phyloP scores from a whole-genome alignment of 2,113 vertebrate genomes.

The rabbit (Oryctolagus cuniculus) region mOryCun1.1 NC_091440.1:3705501-3706000 shows the following conservation, averaged over 20 bases:
- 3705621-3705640: not conserved
- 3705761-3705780: too few relatives aligned
- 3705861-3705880: too few relatives aligned
- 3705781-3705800: not conserved
- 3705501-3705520: too few relatives aligned
- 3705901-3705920: not conserved
- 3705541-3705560: not conserved
- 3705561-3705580: too few relatives aligned
- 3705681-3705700: not conserved
- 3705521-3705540: fast-evolving
- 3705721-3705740: not conserved
- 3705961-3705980: not conserved
- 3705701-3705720: not conserved
- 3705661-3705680: not conserved
- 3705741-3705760: not conserved
- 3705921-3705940: not conserved
- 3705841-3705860: not conserved
- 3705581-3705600: not conserved
- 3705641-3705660: not conserved
- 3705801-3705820: fast-evolving
- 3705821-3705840: too few relatives aligned
- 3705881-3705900: not conserved
- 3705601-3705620: not conserved
- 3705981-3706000: not conserved
- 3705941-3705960: not conserved